Evolutionary conservation across 2,113 vertebrate genomes (phyloP), one percentile per base, ranked within the genome.

Genomic region (Pandion haliaetus): DNA sequence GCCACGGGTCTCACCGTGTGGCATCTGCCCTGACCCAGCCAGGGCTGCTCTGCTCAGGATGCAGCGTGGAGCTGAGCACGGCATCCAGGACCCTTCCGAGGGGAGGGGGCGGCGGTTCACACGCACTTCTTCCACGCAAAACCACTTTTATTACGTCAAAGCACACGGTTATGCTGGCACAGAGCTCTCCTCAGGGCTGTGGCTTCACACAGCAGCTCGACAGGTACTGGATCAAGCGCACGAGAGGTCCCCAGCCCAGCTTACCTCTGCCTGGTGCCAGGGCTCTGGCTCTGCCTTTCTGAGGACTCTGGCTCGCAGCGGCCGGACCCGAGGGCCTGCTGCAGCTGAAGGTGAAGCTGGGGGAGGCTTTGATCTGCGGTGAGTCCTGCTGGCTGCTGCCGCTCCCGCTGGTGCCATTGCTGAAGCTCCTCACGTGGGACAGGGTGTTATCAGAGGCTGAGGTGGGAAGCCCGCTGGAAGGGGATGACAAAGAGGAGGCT

Each of bases 281-380:
- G 58, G 98, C 89, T 91, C 97, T 95, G 91, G 97, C 85, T 89
- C 67, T 87, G 31, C 92, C 82, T 65, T 96, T 98, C 72, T 84
- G 98, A 80, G 98, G 96, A 59, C 97, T 96, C 70, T 81, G 96
- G 91, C 97, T 42, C 49, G 63, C 85, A 84, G 92, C 17, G n/a
- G 92, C 82, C n/a, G 83, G 63, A 87, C 92, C 49, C 8, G 91
- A 17, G 73, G 97, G 90, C 76, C 96, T 94, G 92, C 86, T 91
- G 98, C 98, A 98, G 91, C 98, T 98, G 14, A 99, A 99, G 67
- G 99, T 98, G 91, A 99, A 99, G 98, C 99, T 99, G 72, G 99
- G 98, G 21, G 99, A 99, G 94, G 89, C 98, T 97, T 97, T 98
- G 96, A 99, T 97, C 96, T 97, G 99, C 3, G 98, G 98, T 6